phyloP scores from a whole-genome alignment of 2,113 vertebrate species.

The Sterrhoptilus dennistouni region DNA sequence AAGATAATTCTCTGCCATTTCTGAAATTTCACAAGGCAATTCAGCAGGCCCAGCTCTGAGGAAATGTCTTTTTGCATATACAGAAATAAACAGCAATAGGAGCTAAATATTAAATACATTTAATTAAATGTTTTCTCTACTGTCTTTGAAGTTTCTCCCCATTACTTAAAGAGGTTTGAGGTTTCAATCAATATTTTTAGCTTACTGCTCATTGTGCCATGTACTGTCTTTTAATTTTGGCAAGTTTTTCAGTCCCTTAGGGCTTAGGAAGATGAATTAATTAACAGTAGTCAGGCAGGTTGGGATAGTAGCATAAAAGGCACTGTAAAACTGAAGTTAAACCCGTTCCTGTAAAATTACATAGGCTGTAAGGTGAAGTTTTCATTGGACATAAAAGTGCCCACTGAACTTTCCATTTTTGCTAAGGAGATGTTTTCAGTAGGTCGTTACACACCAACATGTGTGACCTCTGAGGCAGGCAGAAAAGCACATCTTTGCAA shows the following conservation, averaged over 20 bases:
- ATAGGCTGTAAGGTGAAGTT: not conserved
- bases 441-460: not conserved
- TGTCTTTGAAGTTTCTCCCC: not conserved
- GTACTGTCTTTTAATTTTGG: not conserved
- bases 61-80: not conserved
- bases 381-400: not conserved
- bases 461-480: not conserved
- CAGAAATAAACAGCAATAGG: not conserved
- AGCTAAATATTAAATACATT: not conserved
- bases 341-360: not conserved
- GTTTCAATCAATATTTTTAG: not conserved
- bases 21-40: not conserved
- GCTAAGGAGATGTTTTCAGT: not conserved
- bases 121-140: not conserved
- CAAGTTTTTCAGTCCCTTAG: not conserved
- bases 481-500: slow-evolving; percentile 52
- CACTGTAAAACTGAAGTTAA: not conserved
- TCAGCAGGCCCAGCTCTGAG: not conserved
- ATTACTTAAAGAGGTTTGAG: not conserved
- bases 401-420: not conserved
- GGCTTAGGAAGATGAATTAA: not conserved
- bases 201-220: not conserved
- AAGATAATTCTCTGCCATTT: not conserved
- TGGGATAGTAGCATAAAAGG: not conserved
- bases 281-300: not conserved